These are phyloP conservation scores for Beroe ovata DNA, from an alignment of 37 sponge, comb jelly and placozoan genomes.

Conservation along the genomic window DNA sequence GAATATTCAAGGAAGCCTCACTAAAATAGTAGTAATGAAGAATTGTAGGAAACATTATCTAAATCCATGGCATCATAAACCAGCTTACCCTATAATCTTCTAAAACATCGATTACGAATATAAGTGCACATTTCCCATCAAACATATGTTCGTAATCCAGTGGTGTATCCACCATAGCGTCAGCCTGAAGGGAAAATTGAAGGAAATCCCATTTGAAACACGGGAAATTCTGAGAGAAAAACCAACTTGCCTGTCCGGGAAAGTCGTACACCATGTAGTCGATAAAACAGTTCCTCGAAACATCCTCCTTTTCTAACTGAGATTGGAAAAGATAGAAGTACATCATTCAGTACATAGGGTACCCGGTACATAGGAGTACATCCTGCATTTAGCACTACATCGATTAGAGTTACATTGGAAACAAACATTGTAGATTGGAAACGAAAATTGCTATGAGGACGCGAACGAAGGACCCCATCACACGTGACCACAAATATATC, in stretches of 20 bases:
- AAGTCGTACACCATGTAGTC: constrained; percentile 53
- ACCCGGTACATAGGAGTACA: no score
- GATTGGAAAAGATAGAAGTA: neutral
- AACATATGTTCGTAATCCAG: constrained; percentile 36
- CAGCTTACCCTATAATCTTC: constrained; percentile 50
- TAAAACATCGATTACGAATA: constrained; percentile 54
- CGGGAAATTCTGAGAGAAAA: neutral
- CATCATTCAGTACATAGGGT: no score
- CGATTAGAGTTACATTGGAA: no score
- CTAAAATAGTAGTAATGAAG: no score
- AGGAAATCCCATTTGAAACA: neutral
- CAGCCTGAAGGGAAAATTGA: constrained; percentile 3
- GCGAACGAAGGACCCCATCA: no score
- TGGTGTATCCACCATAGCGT: constrained; percentile 15
- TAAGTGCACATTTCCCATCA: constrained; percentile 54
- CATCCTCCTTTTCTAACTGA: constrained; percentile 56
- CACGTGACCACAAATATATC: no score
- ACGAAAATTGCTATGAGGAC: no score
- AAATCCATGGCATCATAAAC: no score
- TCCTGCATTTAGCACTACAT: no score
- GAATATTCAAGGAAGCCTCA: no score
- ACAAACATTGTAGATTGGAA: no score
- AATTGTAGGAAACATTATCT: no score
- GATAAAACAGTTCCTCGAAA: constrained; percentile 51
- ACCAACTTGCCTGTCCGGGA: constrained; percentile 21